Conservation (phyloP, 2,888 invertebrate species). For the Lasius fuliginosus region DNA sequence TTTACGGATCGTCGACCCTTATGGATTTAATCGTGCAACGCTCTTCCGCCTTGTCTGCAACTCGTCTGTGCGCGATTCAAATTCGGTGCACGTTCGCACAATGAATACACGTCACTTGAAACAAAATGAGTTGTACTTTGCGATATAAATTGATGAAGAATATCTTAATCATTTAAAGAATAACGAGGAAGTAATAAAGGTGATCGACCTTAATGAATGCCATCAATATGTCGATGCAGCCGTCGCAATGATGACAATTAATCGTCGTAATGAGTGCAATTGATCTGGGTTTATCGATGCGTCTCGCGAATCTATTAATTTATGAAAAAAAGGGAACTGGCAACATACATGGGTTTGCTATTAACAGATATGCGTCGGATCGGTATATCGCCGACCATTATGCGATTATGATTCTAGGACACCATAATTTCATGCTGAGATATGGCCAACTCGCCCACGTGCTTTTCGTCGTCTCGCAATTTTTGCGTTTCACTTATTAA, state of each 20-base stretch:
- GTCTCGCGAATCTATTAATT: slow-evolving; percentile 16
- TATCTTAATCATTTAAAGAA: neutral
- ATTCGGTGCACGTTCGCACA: neutral
- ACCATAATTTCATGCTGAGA: slow-evolving; percentile 53
- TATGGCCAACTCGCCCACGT: slow-evolving; percentile 42
- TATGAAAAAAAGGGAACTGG: slow-evolving; percentile 31
- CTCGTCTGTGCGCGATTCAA: neutral
- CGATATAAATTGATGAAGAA: neutral
- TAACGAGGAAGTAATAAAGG: slow-evolving; percentile 49
- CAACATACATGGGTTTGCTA: slow-evolving; percentile 57
- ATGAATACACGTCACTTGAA: neutral
- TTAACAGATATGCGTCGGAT: slow-evolving; percentile 43
- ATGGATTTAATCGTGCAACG: slow-evolving; percentile 9
- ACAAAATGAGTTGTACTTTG: neutral
- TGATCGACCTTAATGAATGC: slow-evolving; percentile 41
- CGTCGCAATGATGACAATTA: slow-evolving; percentile 40
- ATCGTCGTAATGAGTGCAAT: slow-evolving; percentile 47
- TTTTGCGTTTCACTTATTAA: slow-evolving; percentile 39
- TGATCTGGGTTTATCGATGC: slow-evolving; percentile 37
- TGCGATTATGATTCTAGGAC: slow-evolving; percentile 60
- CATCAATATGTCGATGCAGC: slow-evolving; percentile 13
- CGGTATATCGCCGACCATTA: slow-evolving; percentile 50
- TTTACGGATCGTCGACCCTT: neutral
- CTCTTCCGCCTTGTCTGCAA: slow-evolving; percentile 4
- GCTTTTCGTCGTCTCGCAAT: slow-evolving; percentile 2